Base-by-base conservation (phyloP, 2,797 vertebrate genomes). In the Poliocrania exsul region DNA sequence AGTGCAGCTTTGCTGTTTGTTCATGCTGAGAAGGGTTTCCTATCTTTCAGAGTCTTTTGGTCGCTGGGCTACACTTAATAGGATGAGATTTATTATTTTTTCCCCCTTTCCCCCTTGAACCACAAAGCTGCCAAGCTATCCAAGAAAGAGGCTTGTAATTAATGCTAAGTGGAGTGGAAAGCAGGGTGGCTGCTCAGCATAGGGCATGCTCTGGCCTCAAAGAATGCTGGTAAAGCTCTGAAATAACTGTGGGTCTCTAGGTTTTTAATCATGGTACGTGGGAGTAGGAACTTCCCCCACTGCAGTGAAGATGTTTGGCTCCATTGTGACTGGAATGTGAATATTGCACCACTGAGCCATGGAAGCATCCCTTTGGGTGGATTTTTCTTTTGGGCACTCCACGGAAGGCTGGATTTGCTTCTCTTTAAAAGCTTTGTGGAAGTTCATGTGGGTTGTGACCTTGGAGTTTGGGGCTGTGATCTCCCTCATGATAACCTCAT, bases 101-200 rank as follows among this genome's bases (percentile, higher is more conserved):
- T 10, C 1, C 0, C 4, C 11, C 17, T 80, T 71, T 70, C 19
- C 47, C 31, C 31, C 69, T 91, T 56, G 77, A 93, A 73, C 79
- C 54, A 38, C 84, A 82, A 88, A 96, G 81, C 89, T 92, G 72
- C 81, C 58, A 89, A 77, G 26, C 47, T 95, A 49, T 9, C 79
- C 42, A 64, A 85, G 90, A 85, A 84, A 91, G 21, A 77, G 65
- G 31, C 46, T 92, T 80, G 83, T 87, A 94, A 94, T 85, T 95
- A 94, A 92, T 83, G 87, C 85, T 72, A 88, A 91, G 81, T 95
- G 90, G 81, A 90, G 74, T 90, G 87, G 92, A 94, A 96, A 83
- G 38, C 26, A 86, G 77, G 91, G 77, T 88, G 77, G 65, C 81
- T 79, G 58, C 65, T 92, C 64, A 78, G 73, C 0, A 0, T 10